Base-by-base conservation (phyloP, 2,113 vertebrate genomes). In the Pungitius pungitius region DNA sequence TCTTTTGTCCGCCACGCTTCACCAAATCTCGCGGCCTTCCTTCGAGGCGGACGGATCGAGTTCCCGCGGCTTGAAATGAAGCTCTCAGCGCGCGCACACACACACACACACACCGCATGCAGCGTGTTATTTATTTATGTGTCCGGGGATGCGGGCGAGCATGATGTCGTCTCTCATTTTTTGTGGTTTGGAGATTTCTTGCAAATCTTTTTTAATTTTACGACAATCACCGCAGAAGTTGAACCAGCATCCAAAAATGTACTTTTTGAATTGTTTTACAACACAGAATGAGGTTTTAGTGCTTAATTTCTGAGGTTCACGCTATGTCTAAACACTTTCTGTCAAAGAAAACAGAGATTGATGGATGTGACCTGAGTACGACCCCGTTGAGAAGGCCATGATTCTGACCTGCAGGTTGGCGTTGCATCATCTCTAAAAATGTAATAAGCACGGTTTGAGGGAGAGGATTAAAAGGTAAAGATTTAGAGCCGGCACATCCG, bases 361-460 rank as follows among this genome's bases (percentile, higher is more conserved):
- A n/a, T n/a, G n/a, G n/a, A n/a, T n/a, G n/a, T n/a, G n/a, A n/a
- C n/a, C n/a, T n/a, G n/a, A n/a, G n/a, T n/a, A 30, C 30, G 68
- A 83, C 78, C 78, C 40, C 2, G 6, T 20, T 2, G 22, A 63
- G 52, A 69, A 83, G 73, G 76, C 70, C 64, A 45, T 20, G 39
- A 22, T 30, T 33, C 35, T 55, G 45, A 59, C 20, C 55, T 35
- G 52, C 13, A 14, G 47, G 72, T 57, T 27, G 58, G 75, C 15
- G 1, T 30, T 30, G 30, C 30, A 30, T 30, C 30, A 67, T 49
- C 75, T 35, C 72, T 5, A 62, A 70, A 35, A 17, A 70, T 70
- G 49, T 40, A 70, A 81, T 69, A 56, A 84, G 45, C 14, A 4
- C 64, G 22, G 22, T 24, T 5, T 13, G 33, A 56, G 24, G 30